Percentiles rank a stretch among this genome's conserved stretches.
phyloP scores from a whole-genome alignment of 2,888 invertebrate species.

The Ornithoptera priamus region DNA sequence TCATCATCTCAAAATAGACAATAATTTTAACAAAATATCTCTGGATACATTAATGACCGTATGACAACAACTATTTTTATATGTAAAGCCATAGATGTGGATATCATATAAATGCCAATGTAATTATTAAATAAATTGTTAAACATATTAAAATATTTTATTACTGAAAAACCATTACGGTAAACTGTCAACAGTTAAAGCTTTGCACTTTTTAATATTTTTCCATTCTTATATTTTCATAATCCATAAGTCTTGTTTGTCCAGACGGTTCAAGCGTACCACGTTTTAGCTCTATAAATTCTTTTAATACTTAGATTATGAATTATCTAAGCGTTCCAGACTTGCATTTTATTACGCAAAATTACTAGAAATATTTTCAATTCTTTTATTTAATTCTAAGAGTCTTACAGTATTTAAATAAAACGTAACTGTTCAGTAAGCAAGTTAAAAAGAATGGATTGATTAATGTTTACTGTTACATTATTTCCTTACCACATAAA shows the following conservation, averaged over 20 bases:
- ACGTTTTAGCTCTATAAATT: slow-evolving; percentile 24
- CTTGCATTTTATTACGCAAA: slow-evolving; percentile 16
- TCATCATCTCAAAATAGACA: too few relatives aligned
- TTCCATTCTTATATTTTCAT: slow-evolving; percentile 7
- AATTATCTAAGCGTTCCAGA: slow-evolving; percentile 14
- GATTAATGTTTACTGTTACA: background rate
- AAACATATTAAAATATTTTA: background rate
- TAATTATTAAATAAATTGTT: background rate
- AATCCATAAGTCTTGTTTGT: slow-evolving; percentile 20
- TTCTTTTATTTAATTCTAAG: background rate
- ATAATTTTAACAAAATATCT: too few relatives aligned
- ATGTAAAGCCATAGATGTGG: too few relatives aligned
- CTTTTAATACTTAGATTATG: slow-evolving; percentile 24
- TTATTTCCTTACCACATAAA: slow-evolving; percentile 1
- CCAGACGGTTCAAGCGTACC: slow-evolving; percentile 24
- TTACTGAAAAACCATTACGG: background rate
- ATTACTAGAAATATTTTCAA: background rate
- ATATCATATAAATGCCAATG: too few relatives aligned
- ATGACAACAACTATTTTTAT: too few relatives aligned
- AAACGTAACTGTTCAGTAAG: background rate
- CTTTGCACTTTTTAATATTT: background rate
- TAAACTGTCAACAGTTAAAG: background rate
- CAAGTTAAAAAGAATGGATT: background rate
- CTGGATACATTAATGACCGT: too few relatives aligned
- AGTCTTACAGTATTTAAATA: background rate